Percentiles rank a stretch among this genome's conserved stretches.
phyloP scores from a whole-genome alignment of 2,888 invertebrate genomes.

The Ariolimax columbianus region DNA sequence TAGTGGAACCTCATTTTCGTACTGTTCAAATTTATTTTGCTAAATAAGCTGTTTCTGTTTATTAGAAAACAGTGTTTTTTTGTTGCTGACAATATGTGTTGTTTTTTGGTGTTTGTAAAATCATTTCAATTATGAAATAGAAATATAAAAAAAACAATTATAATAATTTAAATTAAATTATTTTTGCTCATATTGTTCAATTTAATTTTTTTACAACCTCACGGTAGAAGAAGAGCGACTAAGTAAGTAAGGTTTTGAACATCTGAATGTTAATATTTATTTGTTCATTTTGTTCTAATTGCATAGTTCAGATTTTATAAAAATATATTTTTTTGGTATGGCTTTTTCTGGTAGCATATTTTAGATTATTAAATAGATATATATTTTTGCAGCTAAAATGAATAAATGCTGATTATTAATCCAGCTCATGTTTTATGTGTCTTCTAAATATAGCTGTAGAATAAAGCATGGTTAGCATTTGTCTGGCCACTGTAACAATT shows the following conservation, averaged over 20 bases:
- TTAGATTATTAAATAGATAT: background rate
- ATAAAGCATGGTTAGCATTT: conserved; percentile 10
- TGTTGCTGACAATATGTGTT: background rate
- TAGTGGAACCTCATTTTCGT: conserved; percentile 39
- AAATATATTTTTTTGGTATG: background rate
- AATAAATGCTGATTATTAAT: background rate
- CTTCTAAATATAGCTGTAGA: background rate
- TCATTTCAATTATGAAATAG: background rate
- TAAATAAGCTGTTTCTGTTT: background rate
- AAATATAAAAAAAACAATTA: too few relatives aligned
- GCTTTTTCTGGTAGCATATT: background rate
- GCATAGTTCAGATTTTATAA: background rate
- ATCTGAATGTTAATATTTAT: too few relatives aligned
- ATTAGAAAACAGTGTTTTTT: background rate
- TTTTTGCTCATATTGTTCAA: conserved; percentile 19
- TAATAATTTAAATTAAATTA: too few relatives aligned
- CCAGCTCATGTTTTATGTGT: background rate
- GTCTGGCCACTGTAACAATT: background rate
- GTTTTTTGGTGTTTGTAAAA: background rate
- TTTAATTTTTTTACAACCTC: background rate
- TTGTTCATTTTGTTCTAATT: background rate
- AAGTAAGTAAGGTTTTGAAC: too few relatives aligned
- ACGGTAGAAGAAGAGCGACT: too few relatives aligned
- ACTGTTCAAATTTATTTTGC: conserved; percentile 1
- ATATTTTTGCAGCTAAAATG: background rate